Percentiles rank a stretch among this genome's conserved stretches.
Conservation (phyloP, 2,113 vertebrate species). For the Platichthys stellatus region DNA sequence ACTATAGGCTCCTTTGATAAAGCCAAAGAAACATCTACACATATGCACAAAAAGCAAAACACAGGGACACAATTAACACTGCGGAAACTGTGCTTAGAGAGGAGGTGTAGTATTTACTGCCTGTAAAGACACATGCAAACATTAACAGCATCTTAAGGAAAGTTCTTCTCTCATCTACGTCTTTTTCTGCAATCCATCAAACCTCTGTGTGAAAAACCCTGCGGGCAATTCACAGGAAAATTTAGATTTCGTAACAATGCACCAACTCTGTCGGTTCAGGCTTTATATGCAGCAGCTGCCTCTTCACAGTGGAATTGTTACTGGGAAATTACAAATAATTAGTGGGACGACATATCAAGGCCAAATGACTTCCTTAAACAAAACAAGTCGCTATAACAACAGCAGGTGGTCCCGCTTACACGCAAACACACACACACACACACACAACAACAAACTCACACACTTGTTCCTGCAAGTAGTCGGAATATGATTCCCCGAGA, state of each 20-base stretch:
- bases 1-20: no score
- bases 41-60: no score
- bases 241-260: background rate
- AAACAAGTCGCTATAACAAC: slow-evolving; percentile 63
- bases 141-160: no score
- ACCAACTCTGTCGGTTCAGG: slow-evolving; percentile 20
- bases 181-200: no score
- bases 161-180: no score
- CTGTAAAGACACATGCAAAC: no score
- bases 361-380: slow-evolving; percentile 67
- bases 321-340: slow-evolving; percentile 61
- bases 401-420: slow-evolving; percentile 33
- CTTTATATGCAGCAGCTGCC: slow-evolving; percentile 12
- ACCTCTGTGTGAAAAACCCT: no score
- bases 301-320: slow-evolving; percentile 45
- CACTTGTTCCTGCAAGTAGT: slow-evolving; percentile 24
- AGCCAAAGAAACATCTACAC: no score
- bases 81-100: no score
- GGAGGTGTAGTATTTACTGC: no score
- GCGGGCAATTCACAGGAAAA: background rate
- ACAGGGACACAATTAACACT: no score
- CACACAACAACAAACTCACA: background rate
- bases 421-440: background rate
- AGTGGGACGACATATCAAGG: slow-evolving; percentile 59
- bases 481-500: slow-evolving; percentile 40